phyloP scores from a whole-genome alignment of 2,888 invertebrate genomes.

The Drepanosiphum platanoidis region DNA sequence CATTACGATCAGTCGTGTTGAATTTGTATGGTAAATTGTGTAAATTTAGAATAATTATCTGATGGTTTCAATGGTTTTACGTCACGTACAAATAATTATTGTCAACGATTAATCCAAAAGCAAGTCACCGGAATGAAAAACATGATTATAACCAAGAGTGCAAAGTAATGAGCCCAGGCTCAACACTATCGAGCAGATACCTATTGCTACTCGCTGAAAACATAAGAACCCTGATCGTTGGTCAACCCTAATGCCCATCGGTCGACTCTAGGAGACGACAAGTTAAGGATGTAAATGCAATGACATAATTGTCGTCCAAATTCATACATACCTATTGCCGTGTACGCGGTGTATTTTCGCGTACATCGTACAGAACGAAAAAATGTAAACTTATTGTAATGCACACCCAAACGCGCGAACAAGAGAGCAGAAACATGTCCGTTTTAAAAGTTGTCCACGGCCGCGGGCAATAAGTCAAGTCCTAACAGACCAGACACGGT shows the following conservation, averaged over 20 bases:
- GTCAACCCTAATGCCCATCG: background rate
- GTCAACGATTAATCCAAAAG: background rate
- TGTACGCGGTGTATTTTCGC: background rate
- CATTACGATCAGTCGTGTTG: too few species aligned
- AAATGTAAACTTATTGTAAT: background rate
- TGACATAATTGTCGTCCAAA: background rate
- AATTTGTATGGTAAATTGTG: background rate
- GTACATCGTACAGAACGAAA: too few species aligned
- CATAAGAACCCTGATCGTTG: background rate
- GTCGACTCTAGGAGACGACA: background rate
- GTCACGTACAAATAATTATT: background rate
- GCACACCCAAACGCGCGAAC: background rate
- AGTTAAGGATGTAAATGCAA: background rate
- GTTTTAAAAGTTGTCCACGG: background rate
- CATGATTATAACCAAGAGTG: too few species aligned
- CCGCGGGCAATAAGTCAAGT: background rate
- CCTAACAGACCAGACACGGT: background rate
- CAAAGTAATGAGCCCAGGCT: too few species aligned
- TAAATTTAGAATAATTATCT: background rate
- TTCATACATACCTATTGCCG: background rate
- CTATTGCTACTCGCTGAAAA: background rate
- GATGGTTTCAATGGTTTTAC: background rate
- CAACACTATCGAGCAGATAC: background rate
- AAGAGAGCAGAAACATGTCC: background rate
- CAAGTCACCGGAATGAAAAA: too few species aligned